Evolutionary conservation across 2,888 invertebrate genomes (phyloP), one percentile per base, ranked within the genome.

Genomic region (Lasioglossum calceatum): DNA sequence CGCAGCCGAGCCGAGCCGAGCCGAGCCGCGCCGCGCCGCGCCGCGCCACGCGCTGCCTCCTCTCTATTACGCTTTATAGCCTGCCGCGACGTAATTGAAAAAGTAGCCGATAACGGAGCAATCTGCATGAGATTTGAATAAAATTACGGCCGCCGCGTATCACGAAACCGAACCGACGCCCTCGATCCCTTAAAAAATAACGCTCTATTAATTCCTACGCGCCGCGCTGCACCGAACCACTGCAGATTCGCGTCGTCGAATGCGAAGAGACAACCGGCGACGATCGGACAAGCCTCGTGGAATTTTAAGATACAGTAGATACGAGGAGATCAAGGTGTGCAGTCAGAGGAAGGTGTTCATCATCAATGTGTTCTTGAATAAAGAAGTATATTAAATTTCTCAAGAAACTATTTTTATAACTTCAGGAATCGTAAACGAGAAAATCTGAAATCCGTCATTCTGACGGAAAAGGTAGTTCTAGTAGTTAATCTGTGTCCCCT

Each of bases 71-170:
- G 84, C 85, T 90, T 90, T 90, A 90, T 84, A 82, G 81, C 88
- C 85, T 76, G 83, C 85, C 85, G 88, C 88, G 84, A 85, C 88
- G 90, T 89, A 89, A 90, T 90, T 90, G 90, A 90, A 90, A 90
- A 90, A 90, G 90, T 90, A 87, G 90, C 90, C 90, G 90, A 90
- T 90, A 90, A 90, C 90, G 90, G 88, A 74, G 87, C 90, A 87
- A 90, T 90, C 90, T 90, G 90, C 88, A 90, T 90, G 88, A 81
- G 84, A 90, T 90, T 90, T 90, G 90, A 90, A 90, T 90, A 90
- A 88, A 87, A 90, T 90, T 90, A 90, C 85, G 84, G 87, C 86
- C 88, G 84, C 32, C 76, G 82, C 82, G 85, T 76, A 85, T 82
- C 82, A 74, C 76, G 77, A 58, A 85, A 88, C 84, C 90, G 86